Conservation (phyloP, 2,113 vertebrate species). For the Chloroceryle aenea region DNA sequence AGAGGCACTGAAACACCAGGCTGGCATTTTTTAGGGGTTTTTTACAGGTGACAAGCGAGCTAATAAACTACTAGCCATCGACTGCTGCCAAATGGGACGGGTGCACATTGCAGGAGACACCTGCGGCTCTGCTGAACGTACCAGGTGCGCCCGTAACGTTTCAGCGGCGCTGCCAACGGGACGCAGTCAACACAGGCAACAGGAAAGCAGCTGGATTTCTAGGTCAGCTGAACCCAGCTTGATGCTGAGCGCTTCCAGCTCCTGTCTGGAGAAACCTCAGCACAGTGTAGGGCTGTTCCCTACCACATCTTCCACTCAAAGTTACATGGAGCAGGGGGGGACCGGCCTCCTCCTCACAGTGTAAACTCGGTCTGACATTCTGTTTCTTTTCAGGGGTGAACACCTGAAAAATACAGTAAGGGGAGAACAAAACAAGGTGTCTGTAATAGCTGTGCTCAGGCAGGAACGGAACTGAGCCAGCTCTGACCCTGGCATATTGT, state of each 20-base stretch:
- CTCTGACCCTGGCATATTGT: slow-evolving; percentile 9
- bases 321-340: neutral
- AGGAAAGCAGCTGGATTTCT: slow-evolving; percentile 6
- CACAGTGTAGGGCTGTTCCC: neutral
- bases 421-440: slow-evolving; percentile 17
- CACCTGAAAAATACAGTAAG: slow-evolving; percentile 17
- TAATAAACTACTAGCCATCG: neutral
- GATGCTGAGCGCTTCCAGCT: slow-evolving; percentile 10
- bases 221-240: neutral
- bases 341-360: neutral
- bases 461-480: slow-evolving; percentile 33
- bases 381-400: slow-evolving; percentile 10
- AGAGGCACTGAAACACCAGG: neutral
- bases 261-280: neutral
- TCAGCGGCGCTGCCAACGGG: neutral
- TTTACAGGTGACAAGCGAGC: slow-evolving; percentile 43
- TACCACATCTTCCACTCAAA: rapidly evolving
- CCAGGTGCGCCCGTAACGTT: neutral
- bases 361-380: neutral
- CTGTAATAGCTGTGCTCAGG: slow-evolving; percentile 52
- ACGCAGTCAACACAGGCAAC: neutral
- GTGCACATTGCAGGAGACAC: neutral
- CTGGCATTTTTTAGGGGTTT: neutral
- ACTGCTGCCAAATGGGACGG: neutral
- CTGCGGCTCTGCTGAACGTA: neutral